These are phyloP conservation scores for Drosophila setosimentum DNA, from an alignment of 2,888 invertebrate genomes.

Conservation along the genomic window DNA sequence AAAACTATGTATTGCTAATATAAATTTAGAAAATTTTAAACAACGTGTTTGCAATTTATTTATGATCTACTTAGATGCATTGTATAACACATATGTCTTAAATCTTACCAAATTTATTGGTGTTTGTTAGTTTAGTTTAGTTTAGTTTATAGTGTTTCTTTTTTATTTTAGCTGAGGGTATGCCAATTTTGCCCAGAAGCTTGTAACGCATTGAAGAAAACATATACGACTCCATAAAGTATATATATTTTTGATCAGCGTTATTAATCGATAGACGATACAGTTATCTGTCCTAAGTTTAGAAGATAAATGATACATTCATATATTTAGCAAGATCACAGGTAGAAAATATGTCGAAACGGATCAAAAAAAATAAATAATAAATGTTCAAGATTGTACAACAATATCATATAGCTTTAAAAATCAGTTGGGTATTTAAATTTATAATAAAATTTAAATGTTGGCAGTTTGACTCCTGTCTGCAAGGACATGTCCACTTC, in stretches of 20 bases:
- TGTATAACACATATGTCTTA: neutral
- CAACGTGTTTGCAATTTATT: neutral
- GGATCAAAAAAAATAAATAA: no score
- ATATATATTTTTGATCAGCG: neutral
- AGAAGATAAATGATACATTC: neutral
- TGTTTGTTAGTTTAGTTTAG: neutral
- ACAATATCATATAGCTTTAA: no score
- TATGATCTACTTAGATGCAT: neutral
- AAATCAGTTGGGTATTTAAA: neutral
- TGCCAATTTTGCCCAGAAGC: neutral
- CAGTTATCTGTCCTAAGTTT: neutral
- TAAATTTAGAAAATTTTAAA: neutral
- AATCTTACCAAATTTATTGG: neutral
- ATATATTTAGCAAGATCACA: neutral
- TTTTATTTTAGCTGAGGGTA: neutral
- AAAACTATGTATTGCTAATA: conserved; percentile 30
- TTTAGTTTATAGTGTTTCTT: neutral
- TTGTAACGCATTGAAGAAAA: neutral
- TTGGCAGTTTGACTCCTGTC: neutral
- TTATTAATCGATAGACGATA: neutral
- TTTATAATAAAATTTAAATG: neutral
- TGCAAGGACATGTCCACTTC: neutral
- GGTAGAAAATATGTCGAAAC: neutral
- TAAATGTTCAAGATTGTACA: neutral
- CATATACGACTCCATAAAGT: neutral